These are phyloP conservation scores for Venusia cambrica DNA, from an alignment of 2,888 invertebrate genomes.

Conservation along the genomic window DNA sequence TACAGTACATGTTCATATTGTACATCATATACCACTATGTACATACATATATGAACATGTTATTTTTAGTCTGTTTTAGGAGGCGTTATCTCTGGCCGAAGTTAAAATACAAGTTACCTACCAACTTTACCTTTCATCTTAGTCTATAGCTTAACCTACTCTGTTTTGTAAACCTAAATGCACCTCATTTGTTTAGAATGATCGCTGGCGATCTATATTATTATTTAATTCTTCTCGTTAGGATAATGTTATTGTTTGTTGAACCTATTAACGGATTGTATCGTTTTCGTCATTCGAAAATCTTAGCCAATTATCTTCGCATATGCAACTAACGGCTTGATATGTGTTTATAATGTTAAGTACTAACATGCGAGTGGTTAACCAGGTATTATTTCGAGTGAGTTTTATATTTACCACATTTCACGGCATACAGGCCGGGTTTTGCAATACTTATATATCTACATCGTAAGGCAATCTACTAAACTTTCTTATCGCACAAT, in stretches of 20 bases:
- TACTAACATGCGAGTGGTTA: constrained; percentile 75
- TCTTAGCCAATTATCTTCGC: constrained; percentile 58
- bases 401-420: constrained; percentile 38
- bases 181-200: constrained; percentile 73
- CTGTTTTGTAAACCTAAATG: constrained; percentile 65
- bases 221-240: constrained; percentile 68
- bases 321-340: constrained; percentile 74
- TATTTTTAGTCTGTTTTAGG: constrained; percentile 10
- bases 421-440: constrained; percentile 62
- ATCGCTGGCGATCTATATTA: constrained; percentile 72
- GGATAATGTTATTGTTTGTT: constrained; percentile 64
- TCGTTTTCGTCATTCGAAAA: constrained; percentile 56
- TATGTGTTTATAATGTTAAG: constrained; percentile 61
- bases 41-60: too few species aligned
- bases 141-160: constrained; percentile 60
- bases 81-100: constrained; percentile 35
- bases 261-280: constrained; percentile 53
- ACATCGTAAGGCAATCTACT: constrained; percentile 45
- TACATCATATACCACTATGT: too few species aligned
- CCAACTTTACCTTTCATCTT: too few species aligned
- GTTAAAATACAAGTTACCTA: constrained; percentile 52
- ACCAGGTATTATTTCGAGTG: constrained; percentile 63
- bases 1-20: too few species aligned
- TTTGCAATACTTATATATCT: constrained; percentile 65
- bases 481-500: constrained; percentile 60